Percentiles rank a stretch among this genome's conserved stretches.
These are phyloP conservation scores for Hypena proboscidalis DNA, from an alignment of 2,888 invertebrate species.

Conservation along the genomic window DNA sequence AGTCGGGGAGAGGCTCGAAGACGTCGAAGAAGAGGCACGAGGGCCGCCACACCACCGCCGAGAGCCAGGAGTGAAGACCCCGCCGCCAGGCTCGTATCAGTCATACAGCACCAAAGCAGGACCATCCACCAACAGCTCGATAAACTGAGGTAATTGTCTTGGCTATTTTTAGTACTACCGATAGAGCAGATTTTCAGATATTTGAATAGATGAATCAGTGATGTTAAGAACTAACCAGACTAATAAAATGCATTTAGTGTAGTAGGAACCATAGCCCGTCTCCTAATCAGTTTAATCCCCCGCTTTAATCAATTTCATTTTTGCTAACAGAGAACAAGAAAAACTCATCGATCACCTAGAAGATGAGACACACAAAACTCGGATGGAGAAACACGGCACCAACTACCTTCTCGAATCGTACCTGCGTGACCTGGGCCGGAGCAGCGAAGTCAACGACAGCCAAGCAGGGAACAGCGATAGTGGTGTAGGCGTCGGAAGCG, in stretches of 20 bases:
- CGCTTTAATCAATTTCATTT: too few species aligned
- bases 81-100: constrained; percentile 73
- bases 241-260: too few species aligned
- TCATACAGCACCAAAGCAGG: constrained; percentile 78
- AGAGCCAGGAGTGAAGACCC: constrained; percentile 69
- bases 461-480: constrained; percentile 89
- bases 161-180: too few species aligned
- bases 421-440: constrained; percentile 79
- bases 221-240: too few species aligned
- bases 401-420: constrained; percentile 93
- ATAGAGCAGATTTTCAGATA: too few species aligned
- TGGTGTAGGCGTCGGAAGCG: constrained; percentile 88
- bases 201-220: too few species aligned
- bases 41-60: constrained; percentile 69
- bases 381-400: constrained; percentile 91
- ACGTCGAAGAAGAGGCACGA: constrained; percentile 57
- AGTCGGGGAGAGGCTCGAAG: constrained; percentile 64
- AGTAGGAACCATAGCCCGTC: too few species aligned
- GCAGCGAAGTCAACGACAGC: constrained; percentile 78
- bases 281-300: too few species aligned
- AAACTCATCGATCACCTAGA: constrained; percentile 91
- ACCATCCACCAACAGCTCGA: constrained; percentile 81
- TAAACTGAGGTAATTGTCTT: constrained; percentile 74
- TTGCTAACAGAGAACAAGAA: constrained; percentile 87
- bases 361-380: constrained; percentile 90